These are phyloP conservation scores for Melanocharis versteri DNA, from an alignment of 2,113 vertebrate species.

Conservation along the genomic window DNA sequence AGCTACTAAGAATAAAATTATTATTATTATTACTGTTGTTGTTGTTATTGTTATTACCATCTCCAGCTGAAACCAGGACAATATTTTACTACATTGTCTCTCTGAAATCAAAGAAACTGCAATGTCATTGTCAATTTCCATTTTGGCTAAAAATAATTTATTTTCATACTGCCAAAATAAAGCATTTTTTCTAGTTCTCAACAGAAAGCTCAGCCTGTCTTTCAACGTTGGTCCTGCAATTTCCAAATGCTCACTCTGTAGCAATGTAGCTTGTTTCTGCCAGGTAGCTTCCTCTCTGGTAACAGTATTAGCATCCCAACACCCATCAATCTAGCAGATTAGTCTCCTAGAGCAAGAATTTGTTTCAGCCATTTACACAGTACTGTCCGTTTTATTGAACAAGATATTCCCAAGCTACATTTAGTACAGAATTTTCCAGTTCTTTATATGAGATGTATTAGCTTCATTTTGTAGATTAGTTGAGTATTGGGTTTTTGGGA, in stretches of 20 bases:
- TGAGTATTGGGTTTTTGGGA: not conserved
- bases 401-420: not conserved
- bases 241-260: not conserved
- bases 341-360: not conserved
- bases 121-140: not conserved
- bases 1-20: not conserved
- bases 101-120: not conserved
- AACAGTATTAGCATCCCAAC: not conserved
- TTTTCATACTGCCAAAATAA: not conserved
- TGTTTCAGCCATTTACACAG: not conserved
- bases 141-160: not conserved
- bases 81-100: not conserved
- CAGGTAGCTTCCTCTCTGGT: not conserved
- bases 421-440: not conserved
- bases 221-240: not conserved
- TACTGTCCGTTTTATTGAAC: not conserved
- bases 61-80: not conserved
- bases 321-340: not conserved
- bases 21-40: too few relatives aligned
- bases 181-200: not conserved
- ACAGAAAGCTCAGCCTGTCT: not conserved
- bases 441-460: not conserved
- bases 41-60: too few relatives aligned
- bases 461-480: not conserved
- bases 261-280: not conserved